phyloP scores from a whole-genome alignment of 2,113 vertebrate genomes.

The Porphyrio hochstetteri region DNA sequence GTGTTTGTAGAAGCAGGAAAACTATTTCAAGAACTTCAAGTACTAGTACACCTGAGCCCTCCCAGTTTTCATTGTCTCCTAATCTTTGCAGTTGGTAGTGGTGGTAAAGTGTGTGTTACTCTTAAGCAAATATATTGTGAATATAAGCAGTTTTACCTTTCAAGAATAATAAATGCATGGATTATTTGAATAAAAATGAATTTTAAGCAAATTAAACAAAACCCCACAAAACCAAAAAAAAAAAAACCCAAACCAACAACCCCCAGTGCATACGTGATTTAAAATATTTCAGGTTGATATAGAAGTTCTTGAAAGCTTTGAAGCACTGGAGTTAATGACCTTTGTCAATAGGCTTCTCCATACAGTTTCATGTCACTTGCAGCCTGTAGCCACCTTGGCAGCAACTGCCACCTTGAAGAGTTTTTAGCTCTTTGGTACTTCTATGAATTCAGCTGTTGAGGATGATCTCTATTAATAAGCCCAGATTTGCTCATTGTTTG shows the following conservation, averaged over 20 bases:
- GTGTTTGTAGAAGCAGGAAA: background rate
- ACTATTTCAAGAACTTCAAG: background rate
- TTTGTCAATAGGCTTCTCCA: background rate
- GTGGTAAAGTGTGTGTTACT: background rate
- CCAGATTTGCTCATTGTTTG: background rate
- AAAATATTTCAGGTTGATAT: background rate
- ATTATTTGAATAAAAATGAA: background rate
- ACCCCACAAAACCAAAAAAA: too few relatives aligned
- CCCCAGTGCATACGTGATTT: fast-evolving
- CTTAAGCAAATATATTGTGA: background rate
- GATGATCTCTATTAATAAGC: background rate
- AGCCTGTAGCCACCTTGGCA: background rate
- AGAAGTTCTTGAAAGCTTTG: fast-evolving
- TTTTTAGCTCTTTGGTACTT: background rate
- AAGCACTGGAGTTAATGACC: background rate
- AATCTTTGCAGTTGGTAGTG: background rate
- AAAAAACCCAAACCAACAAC: background rate
- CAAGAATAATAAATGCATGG: background rate
- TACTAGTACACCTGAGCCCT: background rate
- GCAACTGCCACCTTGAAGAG: background rate
- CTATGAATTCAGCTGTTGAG: background rate
- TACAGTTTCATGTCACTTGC: background rate
- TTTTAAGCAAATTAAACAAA: background rate
- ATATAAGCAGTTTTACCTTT: background rate
- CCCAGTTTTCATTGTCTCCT: background rate